These are phyloP conservation scores for Notamacropus eugenii DNA, from an alignment of 2,797 vertebrate genomes.

Conservation along the genomic window DNA sequence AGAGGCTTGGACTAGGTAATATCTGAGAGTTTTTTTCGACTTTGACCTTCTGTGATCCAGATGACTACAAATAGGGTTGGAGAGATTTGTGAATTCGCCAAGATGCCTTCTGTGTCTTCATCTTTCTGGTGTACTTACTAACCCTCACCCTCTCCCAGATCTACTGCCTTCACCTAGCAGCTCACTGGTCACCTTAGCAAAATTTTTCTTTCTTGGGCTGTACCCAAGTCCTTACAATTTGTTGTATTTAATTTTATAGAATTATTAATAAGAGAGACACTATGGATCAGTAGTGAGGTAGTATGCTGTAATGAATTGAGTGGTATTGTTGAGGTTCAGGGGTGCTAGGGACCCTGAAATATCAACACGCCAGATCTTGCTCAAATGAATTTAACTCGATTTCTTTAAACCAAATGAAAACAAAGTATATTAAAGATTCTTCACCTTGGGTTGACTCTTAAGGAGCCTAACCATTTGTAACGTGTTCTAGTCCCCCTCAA, in stretches of 20 bases:
- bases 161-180: neutral
- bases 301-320: neutral
- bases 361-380: too few species aligned
- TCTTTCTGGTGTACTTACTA: neutral
- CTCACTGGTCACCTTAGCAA: neutral
- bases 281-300: neutral
- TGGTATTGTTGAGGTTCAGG: too few species aligned
- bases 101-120: neutral
- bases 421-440: too few species aligned
- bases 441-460: too few species aligned
- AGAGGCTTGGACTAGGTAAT: neutral
- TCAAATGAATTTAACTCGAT: too few species aligned
- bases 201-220: neutral
- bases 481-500: neutral
- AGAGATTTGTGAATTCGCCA: neutral
- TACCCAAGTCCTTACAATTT: neutral
- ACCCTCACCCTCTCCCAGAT: neutral
- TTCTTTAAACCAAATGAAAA: too few species aligned
- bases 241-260: neutral
- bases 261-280: neutral
- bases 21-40: neutral
- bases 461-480: too few species aligned
- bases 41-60: neutral
- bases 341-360: too few species aligned
- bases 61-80: neutral